Base-by-base conservation (phyloP, 2,113 vertebrate species). In the Pluvialis apricaria region DNA sequence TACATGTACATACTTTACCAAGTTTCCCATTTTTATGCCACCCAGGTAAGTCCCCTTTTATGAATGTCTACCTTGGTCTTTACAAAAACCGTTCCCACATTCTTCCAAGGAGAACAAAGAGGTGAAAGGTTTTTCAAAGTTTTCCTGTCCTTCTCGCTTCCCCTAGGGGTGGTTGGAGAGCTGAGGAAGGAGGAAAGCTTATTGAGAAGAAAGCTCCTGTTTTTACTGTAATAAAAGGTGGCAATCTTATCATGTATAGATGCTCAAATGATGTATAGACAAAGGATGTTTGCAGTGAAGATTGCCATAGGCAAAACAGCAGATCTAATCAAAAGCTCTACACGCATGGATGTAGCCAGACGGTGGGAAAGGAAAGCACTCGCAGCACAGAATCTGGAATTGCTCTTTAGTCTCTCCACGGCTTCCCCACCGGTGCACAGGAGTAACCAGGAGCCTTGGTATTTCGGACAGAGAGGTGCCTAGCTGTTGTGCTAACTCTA, bases 291-390 rank as follows among this genome's bases (percentile, higher is more conserved):
- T 96, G 95, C 92, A 93, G 86, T 90, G 92, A 92, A 96, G 89
- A 97, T 86, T 96, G 97, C 98, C 97, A 97, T 80, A 96, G 98
- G 98, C 97, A 78, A 97, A 98, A 97, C 98, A 97, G 97, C 97
- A 97, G 94, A 97, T 97, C 97, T 98, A 97, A 98, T 98, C 97
- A 98, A 97, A 98, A 97, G 96, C 96, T 86, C 93, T 93, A 84
- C 86, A 94, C 38, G 83, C 77, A 85, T 86, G 97, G 96, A 96
- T 97, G 96, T 96, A 94, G 94, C 84, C 76, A n/a, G 97, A 95
- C 89, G 28, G 95, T 96, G 97, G 96, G 96, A 98, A 94, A 96
- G 83, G 87, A 97, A 94, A 96, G 83, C 95, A 92, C 80, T 90
- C 5, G 1, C 95, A 95, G 55, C 9, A 71, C 93, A 92, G 96